Evolutionary conservation across 2,888 invertebrate genomes (phyloP).

Genomic region (Lycaena phlaeas): DNA sequence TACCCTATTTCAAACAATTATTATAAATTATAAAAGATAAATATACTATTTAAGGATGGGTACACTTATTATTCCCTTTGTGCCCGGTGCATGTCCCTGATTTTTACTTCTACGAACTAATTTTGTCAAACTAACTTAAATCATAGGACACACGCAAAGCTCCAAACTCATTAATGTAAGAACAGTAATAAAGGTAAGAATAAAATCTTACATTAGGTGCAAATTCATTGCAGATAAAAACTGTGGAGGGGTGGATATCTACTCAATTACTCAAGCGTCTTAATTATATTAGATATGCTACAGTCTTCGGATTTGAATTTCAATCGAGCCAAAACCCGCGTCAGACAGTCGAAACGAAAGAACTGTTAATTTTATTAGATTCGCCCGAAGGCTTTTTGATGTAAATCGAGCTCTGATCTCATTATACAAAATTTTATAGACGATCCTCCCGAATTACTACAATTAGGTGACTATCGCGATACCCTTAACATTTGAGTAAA

Average conservation of each 20-base stretch:
- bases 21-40: too few species aligned
- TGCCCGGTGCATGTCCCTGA: too few species aligned
- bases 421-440: slow-evolving; percentile 25
- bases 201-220: slow-evolving; percentile 19
- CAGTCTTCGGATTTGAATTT: slow-evolving; percentile 62
- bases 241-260: slow-evolving; percentile 43
- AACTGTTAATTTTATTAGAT: slow-evolving; percentile 60
- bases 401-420: slow-evolving; percentile 40
- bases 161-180: too few species aligned
- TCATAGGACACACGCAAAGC: too few species aligned
- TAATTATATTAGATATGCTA: slow-evolving; percentile 62
- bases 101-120: too few species aligned
- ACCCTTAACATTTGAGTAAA: slow-evolving; percentile 14
- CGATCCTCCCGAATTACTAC: slow-evolving; percentile 18
- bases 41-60: too few species aligned
- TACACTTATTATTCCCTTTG: too few species aligned
- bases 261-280: slow-evolving; percentile 56
- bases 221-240: slow-evolving; percentile 24
- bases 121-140: too few species aligned
- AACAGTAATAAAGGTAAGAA: slow-evolving; percentile 17
- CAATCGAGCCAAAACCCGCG: slow-evolving; percentile 46
- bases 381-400: slow-evolving; percentile 46
- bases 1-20: too few species aligned
- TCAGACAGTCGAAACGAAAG: slow-evolving; percentile 37
- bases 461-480: slow-evolving; percentile 15